These are phyloP conservation scores for Typhlichthys subterraneus DNA, from an alignment of 2,797 vertebrate species.

Conservation along the genomic window DNA sequence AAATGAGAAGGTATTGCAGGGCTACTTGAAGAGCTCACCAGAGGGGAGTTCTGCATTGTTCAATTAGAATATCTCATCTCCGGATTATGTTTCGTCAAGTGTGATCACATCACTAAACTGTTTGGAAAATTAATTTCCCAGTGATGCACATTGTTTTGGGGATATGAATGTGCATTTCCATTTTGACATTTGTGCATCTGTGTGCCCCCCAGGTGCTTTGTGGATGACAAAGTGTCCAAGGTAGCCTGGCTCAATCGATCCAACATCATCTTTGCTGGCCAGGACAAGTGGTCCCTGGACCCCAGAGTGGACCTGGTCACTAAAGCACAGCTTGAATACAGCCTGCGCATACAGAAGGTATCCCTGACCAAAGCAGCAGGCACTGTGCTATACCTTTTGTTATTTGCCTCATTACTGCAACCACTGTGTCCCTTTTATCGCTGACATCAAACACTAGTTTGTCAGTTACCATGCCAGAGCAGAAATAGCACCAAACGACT, in stretches of 20 bases:
- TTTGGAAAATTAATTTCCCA: not conserved
- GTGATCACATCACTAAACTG: not conserved
- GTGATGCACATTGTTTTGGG: not conserved
- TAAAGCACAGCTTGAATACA: slow-evolving; percentile 96
- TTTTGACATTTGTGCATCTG: not conserved
- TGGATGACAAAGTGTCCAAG: slow-evolving; percentile 97
- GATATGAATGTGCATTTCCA: slow-evolving; percentile 9
- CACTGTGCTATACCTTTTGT: not conserved
- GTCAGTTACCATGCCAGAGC: not conserved
- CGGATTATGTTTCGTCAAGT: slow-evolving; percentile 7
- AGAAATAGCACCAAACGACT: not conserved
- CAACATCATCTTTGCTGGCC: slow-evolving; percentile 97
- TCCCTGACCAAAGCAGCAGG: not conserved
- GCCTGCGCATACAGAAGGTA: slow-evolving; percentile 96
- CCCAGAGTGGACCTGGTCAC: slow-evolving; percentile 95
- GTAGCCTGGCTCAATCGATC: slow-evolving; percentile 99
- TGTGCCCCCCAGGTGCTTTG: slow-evolving; percentile 84
- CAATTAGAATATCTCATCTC: slow-evolving; percentile 17
- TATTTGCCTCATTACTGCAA: slow-evolving; percentile 1
- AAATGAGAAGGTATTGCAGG: not conserved
- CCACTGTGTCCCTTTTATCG: not conserved
- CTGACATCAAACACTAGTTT: not conserved
- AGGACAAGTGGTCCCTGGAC: slow-evolving; percentile 98
- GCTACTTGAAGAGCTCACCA: not conserved
- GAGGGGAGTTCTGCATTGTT: slow-evolving; percentile 11